Evolutionary conservation across 92 coral and sea anemone genomes (phyloP).

Genomic region (Meandrina meandrites): DNA sequence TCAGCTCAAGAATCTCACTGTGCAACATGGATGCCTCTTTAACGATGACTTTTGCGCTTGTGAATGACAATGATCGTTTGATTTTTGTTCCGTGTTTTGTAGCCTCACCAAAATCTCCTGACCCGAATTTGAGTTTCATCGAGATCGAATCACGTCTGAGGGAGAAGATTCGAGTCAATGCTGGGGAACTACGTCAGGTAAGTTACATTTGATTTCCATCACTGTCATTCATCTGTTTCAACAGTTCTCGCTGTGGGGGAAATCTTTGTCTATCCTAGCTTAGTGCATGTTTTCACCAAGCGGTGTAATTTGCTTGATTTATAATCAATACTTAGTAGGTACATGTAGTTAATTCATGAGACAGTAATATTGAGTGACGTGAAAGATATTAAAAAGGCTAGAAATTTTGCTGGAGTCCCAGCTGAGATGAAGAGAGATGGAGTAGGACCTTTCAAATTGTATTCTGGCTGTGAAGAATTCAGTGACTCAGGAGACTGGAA

Average conservation of each 20-base stretch:
- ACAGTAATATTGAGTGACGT: too few species aligned
- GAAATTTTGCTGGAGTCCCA: too few species aligned
- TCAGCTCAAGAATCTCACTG: background rate
- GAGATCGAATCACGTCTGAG: constrained; percentile 84
- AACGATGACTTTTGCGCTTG: background rate
- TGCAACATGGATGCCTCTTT: background rate
- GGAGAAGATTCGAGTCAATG: constrained; percentile 78
- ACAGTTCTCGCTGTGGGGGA: too few species aligned
- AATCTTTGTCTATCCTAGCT: too few species aligned
- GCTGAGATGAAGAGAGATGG: too few species aligned
- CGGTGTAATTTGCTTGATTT: too few species aligned
- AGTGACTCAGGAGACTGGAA: too few species aligned
- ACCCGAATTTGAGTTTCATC: constrained; percentile 71
- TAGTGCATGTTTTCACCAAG: background rate
- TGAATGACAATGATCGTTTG: constrained; percentile 13
- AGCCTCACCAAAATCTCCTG: constrained; percentile 72
- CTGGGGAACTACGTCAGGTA: constrained; percentile 86
- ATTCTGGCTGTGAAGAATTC: too few species aligned
- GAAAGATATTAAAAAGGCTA: too few species aligned
- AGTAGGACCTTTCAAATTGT: too few species aligned
- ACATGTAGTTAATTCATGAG: background rate
- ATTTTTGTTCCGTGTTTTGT: constrained; percentile 7
- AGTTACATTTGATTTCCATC: background rate
- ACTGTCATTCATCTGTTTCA: background rate
- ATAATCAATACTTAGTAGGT: too few species aligned